Evolutionary conservation across 2,888 invertebrate species (phyloP).

Genomic region (Phengaris alcon): DNA sequence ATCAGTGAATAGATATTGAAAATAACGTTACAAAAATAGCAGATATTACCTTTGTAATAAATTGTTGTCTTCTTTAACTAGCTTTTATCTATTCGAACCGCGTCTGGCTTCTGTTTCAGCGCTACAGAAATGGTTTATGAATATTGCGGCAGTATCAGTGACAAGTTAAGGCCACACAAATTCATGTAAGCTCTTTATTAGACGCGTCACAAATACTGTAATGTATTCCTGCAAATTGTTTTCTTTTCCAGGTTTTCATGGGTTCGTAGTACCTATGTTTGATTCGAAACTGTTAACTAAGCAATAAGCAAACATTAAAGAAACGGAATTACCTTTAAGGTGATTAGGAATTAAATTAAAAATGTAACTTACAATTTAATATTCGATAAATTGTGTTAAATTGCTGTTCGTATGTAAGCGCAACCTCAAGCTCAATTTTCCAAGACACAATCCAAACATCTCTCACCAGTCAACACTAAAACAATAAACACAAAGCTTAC

Average conservation of each 20-base stretch:
- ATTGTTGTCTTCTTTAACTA: not conserved
- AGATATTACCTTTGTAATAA: not conserved
- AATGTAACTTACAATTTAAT: not conserved
- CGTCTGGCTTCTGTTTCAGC: constrained; percentile 11
- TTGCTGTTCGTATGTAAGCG: not conserved
- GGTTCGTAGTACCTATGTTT: not conserved
- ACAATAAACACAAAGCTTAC: constrained; percentile 15
- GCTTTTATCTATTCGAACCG: constrained; percentile 11
- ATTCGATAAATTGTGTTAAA: not conserved
- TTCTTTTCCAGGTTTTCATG: not conserved
- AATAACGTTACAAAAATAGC: not conserved
- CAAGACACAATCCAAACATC: not conserved
- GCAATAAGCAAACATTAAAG: too few relatives aligned
- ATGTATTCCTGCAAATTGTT: not conserved
- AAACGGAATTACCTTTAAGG: not conserved
- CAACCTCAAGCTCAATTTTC: not conserved
- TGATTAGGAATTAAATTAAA: not conserved
- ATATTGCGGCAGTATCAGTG: constrained; percentile 24
- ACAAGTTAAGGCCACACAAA: constrained; percentile 25
- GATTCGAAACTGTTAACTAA: too few relatives aligned
- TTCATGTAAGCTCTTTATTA: constrained; percentile 20
- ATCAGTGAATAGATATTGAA: not conserved
- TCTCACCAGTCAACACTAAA: not conserved
- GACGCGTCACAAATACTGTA: constrained; percentile 17
- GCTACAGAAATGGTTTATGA: constrained; percentile 21